Percentiles rank a stretch among this genome's conserved stretches.
Evolutionary conservation across 2,113 vertebrate genomes (phyloP).

Genomic region (Lanius collurio): DNA sequence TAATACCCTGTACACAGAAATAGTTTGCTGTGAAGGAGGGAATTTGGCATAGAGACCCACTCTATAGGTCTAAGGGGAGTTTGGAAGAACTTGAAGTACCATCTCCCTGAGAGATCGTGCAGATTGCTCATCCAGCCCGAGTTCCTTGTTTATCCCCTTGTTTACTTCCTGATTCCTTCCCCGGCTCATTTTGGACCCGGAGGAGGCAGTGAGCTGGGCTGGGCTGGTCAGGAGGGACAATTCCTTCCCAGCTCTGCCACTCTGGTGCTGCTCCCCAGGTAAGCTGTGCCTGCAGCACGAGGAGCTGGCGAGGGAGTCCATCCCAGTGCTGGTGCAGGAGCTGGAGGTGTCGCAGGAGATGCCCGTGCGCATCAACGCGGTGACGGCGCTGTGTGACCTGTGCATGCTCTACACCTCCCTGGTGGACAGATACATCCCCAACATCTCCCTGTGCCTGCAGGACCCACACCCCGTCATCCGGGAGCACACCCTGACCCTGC

Average conservation of each 20-base stretch:
- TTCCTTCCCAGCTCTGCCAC: background rate
- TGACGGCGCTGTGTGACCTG: slow-evolving; percentile 90
- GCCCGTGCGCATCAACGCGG: slow-evolving; percentile 85
- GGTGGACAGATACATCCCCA: slow-evolving; percentile 87
- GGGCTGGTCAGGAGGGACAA: background rate
- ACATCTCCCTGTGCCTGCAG: slow-evolving; percentile 84
- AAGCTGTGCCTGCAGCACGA: slow-evolving; percentile 93
- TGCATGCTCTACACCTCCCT: slow-evolving; percentile 90
- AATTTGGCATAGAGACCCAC: slow-evolving; percentile 32
- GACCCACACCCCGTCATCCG: slow-evolving; percentile 83
- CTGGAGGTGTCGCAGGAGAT: slow-evolving; percentile 83
- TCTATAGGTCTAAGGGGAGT: slow-evolving; percentile 29
- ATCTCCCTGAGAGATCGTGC: background rate
- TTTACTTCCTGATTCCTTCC: background rate
- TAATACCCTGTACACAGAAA: slow-evolving; percentile 53
- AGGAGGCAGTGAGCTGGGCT: background rate
- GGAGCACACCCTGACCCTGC: slow-evolving; percentile 89
- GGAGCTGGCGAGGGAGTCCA: slow-evolving; percentile 78
- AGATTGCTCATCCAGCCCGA: slow-evolving; percentile 20
- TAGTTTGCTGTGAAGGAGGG: slow-evolving; percentile 58
- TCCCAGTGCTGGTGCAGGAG: slow-evolving; percentile 87
- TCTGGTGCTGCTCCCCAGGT: slow-evolving; percentile 64
- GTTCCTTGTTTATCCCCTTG: background rate
- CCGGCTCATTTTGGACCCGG: background rate
- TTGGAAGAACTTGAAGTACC: slow-evolving; percentile 34